A percentile compares a stretch with the other conserved stretches of the same genome.
phyloP scores from a whole-genome alignment of 2,888 invertebrate species.

The Acrocera orbiculus region DNA sequence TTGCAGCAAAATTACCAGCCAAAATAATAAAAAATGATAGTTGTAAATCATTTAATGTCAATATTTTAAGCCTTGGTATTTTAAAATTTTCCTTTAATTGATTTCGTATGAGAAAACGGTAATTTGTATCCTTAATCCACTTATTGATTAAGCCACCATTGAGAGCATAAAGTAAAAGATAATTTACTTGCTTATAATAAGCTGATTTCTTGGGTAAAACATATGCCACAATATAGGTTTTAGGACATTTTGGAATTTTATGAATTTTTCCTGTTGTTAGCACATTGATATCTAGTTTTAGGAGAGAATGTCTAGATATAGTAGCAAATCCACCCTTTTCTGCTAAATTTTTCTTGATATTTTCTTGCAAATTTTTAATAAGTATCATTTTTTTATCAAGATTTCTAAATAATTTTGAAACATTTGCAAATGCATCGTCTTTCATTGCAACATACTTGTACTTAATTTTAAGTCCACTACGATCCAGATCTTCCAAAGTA shows the following conservation, averaged over 20 bases:
- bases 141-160: constrained; percentile 24
- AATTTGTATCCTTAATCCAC: constrained; percentile 19
- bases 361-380: constrained; percentile 13
- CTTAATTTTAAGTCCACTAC: constrained; percentile 21
- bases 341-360: constrained; percentile 16
- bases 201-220: constrained; percentile 23
- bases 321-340: constrained; percentile 19
- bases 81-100: neutral
- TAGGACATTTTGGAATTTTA: constrained; percentile 29
- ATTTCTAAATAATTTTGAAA: constrained; percentile 20
- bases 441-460: constrained; percentile 28
- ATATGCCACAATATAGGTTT: constrained; percentile 27
- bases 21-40: constrained; percentile 24
- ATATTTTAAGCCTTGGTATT: constrained; percentile 20
- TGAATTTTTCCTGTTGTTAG: constrained; percentile 22
- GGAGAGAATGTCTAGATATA: constrained; percentile 22
- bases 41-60: constrained; percentile 26
- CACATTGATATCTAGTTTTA: constrained; percentile 20
- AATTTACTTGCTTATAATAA: constrained; percentile 20
- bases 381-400: constrained; percentile 20
- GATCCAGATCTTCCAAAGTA: constrained; percentile 25
- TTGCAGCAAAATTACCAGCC: constrained; percentile 18
- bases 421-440: constrained; percentile 26
- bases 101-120: neutral
- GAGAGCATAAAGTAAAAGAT: constrained; percentile 20